Evolutionary conservation across 2,888 invertebrate genomes (phyloP).

Genomic region (Labia minor): DNA sequence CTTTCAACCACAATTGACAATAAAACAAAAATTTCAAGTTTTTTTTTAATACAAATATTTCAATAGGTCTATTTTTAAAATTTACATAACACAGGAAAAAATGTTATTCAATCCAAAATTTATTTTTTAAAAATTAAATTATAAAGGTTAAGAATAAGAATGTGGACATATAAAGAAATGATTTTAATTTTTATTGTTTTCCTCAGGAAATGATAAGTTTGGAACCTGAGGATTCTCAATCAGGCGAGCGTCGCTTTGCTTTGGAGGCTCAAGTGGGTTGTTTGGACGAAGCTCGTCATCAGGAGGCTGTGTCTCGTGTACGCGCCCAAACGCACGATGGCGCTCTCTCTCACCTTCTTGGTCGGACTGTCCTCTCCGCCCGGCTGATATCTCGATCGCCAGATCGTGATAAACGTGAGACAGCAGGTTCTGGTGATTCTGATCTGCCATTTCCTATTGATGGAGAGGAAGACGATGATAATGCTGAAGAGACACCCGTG

Average conservation of each 20-base stretch:
- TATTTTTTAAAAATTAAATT: not conserved
- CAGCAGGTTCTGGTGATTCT: slow-evolving; percentile 27
- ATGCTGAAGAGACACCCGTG: slow-evolving; percentile 34
- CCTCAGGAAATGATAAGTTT: not conserved
- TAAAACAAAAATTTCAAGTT: too few species aligned
- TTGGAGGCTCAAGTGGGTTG: not conserved
- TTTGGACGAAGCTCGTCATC: not conserved
- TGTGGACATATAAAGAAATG: not conserved
- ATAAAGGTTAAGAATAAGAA: not conserved
- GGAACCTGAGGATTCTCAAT: not conserved
- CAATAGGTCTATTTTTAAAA: too few species aligned
- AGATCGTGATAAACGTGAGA: slow-evolving; percentile 22
- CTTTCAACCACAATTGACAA: too few species aligned
- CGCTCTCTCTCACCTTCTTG: not conserved
- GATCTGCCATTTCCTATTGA: slow-evolving; percentile 32
- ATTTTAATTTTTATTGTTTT: not conserved
- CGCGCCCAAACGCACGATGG: not conserved
- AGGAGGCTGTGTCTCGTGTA: not conserved
- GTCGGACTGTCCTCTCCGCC: not conserved
- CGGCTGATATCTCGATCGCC: not conserved
- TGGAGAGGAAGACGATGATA: slow-evolving; percentile 35
- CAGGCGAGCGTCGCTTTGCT: not conserved
- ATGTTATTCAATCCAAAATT: not conserved
- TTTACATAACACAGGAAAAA: too few species aligned
- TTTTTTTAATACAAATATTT: too few species aligned